Evolutionary conservation across 2,113 vertebrate species (phyloP), one percentile per base, ranked within the genome.

Genomic region (Podilymbus podiceps): DNA sequence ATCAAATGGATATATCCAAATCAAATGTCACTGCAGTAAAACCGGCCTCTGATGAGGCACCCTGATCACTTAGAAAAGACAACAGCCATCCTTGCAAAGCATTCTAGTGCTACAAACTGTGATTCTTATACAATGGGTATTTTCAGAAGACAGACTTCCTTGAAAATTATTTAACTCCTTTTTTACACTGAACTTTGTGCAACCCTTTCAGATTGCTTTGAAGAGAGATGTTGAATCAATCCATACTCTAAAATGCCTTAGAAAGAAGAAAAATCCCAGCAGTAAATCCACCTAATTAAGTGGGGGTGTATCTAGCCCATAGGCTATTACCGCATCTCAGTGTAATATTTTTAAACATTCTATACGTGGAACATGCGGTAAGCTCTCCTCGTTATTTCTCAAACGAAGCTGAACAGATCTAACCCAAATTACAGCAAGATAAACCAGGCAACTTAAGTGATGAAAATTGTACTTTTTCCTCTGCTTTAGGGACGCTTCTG

Each of bases 201-300:
- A 93, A 84, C 33, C 67, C 68, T 88, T 91, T 85, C 83, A 86
- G 66, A 60, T 62, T 95, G 50, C 89, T 96, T 90, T 90, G 82
- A 91, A 92, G 69, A 82, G 67, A 97, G 94, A 88, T 42, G 80
- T 84, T 96, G 82, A 96, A 84, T 89, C 80, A 95, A 95, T 93
- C 74, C 85, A 72, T 69, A 75, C 85, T 59, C 76, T 72, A 63
- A 92, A 94, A 91, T 31, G 71, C 74, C 71, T 89, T 20, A 91
- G 81, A 89, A 96, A 92, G 77, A 79, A 83, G 84, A 63, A 85
- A 97, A 96, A 97, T 95, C 97, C 95, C 94, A 95, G 94, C 82
- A 96, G 90, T 85, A 95, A 97, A 90, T 85, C 75, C 74, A 95
- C 86, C 76, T 94, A 93, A 97, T 97, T 97, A 95, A 96, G 88